A percentile compares a stretch with the other conserved stretches of the same genome.
phyloP scores from a whole-genome alignment of 2,797 vertebrate genomes.

The Linurgus olivaceus region DNA sequence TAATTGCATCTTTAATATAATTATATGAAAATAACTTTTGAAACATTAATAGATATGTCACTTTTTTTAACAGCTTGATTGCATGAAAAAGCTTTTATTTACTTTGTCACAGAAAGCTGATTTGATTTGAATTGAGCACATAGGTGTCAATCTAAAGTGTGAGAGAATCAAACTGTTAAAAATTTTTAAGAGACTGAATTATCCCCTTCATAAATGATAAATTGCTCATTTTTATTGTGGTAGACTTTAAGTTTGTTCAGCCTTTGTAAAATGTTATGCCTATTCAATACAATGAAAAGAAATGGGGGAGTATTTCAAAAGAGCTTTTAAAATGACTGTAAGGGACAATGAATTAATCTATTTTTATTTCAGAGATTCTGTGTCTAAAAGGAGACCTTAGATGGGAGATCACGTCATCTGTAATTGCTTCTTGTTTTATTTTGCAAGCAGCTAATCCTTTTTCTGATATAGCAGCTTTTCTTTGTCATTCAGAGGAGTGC shows the following conservation, averaged over 20 bases:
- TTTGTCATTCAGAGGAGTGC: not conserved
- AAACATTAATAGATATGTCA: not conserved
- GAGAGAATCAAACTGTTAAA: not conserved
- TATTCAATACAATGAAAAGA: not conserved
- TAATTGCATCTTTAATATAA: not conserved
- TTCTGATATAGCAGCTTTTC: not conserved
- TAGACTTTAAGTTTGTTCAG: not conserved
- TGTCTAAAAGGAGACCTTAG: not conserved
- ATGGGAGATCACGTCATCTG: not conserved
- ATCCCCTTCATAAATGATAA: not conserved
- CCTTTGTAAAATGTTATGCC: not conserved
- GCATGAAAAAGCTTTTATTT: not conserved
- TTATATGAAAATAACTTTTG: not conserved
- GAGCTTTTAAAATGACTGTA: not conserved
- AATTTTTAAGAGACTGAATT: not conserved
- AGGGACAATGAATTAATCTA: not conserved
- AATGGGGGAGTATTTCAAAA: not conserved
- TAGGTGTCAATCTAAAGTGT: not conserved
- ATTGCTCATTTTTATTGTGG: not conserved
- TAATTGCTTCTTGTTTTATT: conserved; percentile 2
- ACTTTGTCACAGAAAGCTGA: not conserved
- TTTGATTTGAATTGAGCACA: not conserved
- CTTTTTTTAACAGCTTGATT: not conserved
- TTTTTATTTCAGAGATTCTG: not conserved
- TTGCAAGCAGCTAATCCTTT: not conserved